Conservation (phyloP, 2,113 vertebrate species). For the Crotalus viridis region DNA sequence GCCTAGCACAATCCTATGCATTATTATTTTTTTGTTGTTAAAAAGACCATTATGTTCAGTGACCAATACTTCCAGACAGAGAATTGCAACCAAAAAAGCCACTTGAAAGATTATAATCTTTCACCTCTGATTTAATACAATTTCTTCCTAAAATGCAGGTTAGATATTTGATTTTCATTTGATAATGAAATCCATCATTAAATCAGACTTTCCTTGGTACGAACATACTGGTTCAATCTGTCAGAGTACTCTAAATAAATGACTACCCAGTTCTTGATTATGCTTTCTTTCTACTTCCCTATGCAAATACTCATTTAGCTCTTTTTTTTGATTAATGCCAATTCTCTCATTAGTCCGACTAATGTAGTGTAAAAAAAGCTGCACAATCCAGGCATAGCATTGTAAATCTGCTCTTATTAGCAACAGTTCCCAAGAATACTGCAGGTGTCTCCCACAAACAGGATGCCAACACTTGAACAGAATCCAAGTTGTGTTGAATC, state of each 20-base stretch:
- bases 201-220: neutral
- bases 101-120: neutral
- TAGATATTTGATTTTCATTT: neutral
- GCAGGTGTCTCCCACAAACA: neutral
- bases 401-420: neutral
- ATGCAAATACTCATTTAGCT: neutral
- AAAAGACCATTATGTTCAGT: neutral
- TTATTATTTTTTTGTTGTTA: neutral
- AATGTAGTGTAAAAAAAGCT: neutral
- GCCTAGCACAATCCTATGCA: neutral
- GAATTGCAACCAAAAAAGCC: neutral
- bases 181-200: neutral
- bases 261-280: neutral
- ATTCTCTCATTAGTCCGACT: neutral
- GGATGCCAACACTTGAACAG: neutral
- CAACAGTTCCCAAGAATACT: neutral
- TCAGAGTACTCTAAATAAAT: neutral
- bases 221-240: slow-evolving; percentile 12
- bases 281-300: neutral
- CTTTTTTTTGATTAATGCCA: neutral
- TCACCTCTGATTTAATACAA: neutral
- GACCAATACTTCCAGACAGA: neutral
- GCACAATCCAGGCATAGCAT: neutral
- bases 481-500: neutral
- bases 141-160: rapidly evolving